A percentile compares a stretch with the other conserved stretches of the same genome.
These are phyloP conservation scores for Thymelicus sylvestris DNA, from an alignment of 2,888 invertebrate species.

Conservation along the genomic window DNA sequence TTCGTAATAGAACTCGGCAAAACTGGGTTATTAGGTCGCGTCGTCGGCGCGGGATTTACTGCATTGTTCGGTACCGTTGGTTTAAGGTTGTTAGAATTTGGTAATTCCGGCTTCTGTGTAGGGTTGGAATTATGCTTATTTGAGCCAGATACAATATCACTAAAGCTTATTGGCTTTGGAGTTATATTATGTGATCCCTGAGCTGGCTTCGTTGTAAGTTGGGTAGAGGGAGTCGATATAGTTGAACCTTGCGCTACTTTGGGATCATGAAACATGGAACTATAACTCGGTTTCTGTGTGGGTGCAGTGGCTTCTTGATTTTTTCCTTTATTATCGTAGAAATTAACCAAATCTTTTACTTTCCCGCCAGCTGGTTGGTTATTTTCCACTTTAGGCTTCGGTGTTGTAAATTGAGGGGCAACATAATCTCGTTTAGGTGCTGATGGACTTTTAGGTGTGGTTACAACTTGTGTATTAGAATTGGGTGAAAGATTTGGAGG, in stretches of 20 bases:
- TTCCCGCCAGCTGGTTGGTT: constrained; percentile 56
- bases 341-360: constrained; percentile 74
- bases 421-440: constrained; percentile 66
- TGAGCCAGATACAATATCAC: constrained; percentile 62
- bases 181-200: constrained; percentile 39
- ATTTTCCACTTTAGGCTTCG: constrained; percentile 45
- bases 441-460: constrained; percentile 41
- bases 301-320: constrained; percentile 52
- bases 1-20: constrained; percentile 78
- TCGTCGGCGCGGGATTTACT: background rate
- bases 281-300: constrained; percentile 64
- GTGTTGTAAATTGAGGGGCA: constrained; percentile 59
- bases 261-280: constrained; percentile 62
- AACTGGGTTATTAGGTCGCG: constrained; percentile 55
- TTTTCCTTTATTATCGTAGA: constrained; percentile 62
- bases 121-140: constrained; percentile 51
- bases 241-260: constrained; percentile 40
- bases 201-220: constrained; percentile 39
- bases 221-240: constrained; percentile 38
- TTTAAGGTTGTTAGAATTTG: constrained; percentile 40
- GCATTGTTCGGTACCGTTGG: constrained; percentile 32
- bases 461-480: constrained; percentile 4
- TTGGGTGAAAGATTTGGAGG: constrained; percentile 1
- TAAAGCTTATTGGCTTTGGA: constrained; percentile 66
- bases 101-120: constrained; percentile 48